Conservation (phyloP, 2,797 vertebrate species). For the Anguilla pacifica region DNA sequence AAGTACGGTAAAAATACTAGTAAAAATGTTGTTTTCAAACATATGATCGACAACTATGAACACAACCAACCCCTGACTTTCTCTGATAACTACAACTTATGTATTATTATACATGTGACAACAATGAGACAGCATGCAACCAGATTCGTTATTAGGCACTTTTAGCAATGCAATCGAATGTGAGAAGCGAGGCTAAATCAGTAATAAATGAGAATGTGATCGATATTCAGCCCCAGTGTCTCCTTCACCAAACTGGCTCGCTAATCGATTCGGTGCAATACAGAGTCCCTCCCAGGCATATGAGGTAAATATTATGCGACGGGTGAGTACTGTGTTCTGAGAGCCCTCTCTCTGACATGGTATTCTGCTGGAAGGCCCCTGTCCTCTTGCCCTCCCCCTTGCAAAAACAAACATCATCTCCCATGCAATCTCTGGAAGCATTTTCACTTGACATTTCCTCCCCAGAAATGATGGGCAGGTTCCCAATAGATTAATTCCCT, state of each 20-base stretch:
- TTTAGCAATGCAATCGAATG: not conserved
- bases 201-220: slow-evolving; percentile 31
- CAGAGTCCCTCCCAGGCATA: slow-evolving; percentile 31
- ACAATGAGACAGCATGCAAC: not conserved
- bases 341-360: slow-evolving; percentile 9
- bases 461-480: slow-evolving; percentile 57
- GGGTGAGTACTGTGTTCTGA: slow-evolving; percentile 51
- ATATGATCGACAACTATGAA: not conserved
- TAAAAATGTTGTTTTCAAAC: not conserved
- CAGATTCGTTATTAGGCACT: not conserved
- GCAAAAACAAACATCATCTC: slow-evolving; percentile 39
- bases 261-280: slow-evolving; percentile 38
- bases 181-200: not conserved
- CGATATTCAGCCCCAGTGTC: slow-evolving; percentile 46
- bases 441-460: slow-evolving; percentile 72
- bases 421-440: slow-evolving; percentile 46
- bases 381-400: slow-evolving; percentile 12
- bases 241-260: slow-evolving; percentile 41
- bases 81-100: not conserved
- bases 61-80: not conserved
- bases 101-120: not conserved
- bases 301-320: slow-evolving; percentile 58
- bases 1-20: not conserved
- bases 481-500: slow-evolving; percentile 64
- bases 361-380: not conserved